Conservation (phyloP, 2,113 vertebrate genomes). For the human region GRCh38 chr14:28895001-28895500, state of each 20-base stretch:
- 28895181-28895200: neutral
- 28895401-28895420: neutral
- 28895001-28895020: neutral
- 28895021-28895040: neutral
- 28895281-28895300: neutral
- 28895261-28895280: neutral
- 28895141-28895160: neutral
- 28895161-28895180: neutral
- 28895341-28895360: neutral
- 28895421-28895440: conserved; percentile 50
- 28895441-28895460: conserved; percentile 69
- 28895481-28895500: neutral
- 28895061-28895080: neutral
- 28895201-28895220: neutral
- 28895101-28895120: neutral
- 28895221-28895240: neutral
- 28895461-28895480: neutral
- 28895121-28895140: neutral
- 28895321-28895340: neutral
- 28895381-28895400: neutral
- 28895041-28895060: neutral
- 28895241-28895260: neutral
- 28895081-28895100: neutral
- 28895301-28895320: neutral
- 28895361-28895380: neutral